Conservation (phyloP, 2,113 vertebrate genomes). For the Oryzias celebensis region DNA sequence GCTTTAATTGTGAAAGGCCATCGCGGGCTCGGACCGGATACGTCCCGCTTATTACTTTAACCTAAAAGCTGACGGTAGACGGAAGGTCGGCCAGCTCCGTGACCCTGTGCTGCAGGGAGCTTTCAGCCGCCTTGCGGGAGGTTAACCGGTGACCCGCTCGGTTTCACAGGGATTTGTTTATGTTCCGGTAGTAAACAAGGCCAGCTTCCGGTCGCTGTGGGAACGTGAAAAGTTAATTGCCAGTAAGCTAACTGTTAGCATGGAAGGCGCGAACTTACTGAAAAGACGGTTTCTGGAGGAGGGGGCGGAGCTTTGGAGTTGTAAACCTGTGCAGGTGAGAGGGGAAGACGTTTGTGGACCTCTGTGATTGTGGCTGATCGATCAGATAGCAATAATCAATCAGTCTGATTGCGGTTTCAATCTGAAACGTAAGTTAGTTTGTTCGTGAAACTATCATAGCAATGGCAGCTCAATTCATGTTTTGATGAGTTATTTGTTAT, state of each 20-base stretch:
- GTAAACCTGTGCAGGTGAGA: background rate
- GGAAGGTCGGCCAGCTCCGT: slow-evolving; percentile 17
- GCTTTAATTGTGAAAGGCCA: slow-evolving; percentile 28
- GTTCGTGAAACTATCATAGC: no score
- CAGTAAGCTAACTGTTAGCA: slow-evolving; percentile 25
- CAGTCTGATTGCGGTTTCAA: no score
- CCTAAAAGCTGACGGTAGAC: slow-evolving; percentile 2
- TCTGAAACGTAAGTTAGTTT: no score
- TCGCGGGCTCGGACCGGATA: background rate
- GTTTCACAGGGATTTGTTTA: background rate
- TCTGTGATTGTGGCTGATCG: no score
- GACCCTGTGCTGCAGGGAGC: background rate
- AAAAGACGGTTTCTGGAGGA: slow-evolving; percentile 38
- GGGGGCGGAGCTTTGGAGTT: slow-evolving; percentile 19
- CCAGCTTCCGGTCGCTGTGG: background rate
- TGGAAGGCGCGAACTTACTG: slow-evolving; percentile 48
- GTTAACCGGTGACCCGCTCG: background rate
- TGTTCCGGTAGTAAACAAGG: background rate
- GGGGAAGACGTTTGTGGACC: no score
- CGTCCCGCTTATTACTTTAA: rapidly evolving
- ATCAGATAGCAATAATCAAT: no score
- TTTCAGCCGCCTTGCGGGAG: background rate
- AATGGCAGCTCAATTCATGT: no score
- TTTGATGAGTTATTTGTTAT: no score
- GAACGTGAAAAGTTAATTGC: background rate